Conservation (phyloP, 2,113 vertebrate genomes). For the Elaphurus davidianus region DNA sequence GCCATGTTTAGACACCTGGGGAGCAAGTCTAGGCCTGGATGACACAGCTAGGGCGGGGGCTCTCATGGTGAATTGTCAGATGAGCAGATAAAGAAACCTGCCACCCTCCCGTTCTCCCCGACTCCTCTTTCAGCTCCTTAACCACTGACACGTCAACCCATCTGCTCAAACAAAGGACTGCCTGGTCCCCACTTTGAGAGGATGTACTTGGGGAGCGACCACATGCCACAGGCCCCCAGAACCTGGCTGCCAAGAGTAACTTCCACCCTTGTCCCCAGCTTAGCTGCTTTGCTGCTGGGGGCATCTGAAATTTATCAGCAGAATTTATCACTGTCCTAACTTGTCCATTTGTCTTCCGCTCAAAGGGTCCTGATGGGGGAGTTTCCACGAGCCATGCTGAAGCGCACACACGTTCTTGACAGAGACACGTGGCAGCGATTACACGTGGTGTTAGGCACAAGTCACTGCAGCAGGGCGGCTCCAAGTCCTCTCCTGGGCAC, state of each 20-base stretch:
- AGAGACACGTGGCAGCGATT: constrained; percentile 71
- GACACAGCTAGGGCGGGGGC: background rate
- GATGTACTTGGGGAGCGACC: background rate
- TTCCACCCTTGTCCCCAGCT: rapidly evolving
- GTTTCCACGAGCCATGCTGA: constrained; percentile 39
- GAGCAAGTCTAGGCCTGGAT: background rate
- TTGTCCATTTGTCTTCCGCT: constrained; percentile 53
- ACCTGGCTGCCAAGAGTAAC: background rate
- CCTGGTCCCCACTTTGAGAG: background rate
- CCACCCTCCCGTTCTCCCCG: rapidly evolving
- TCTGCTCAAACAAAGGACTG: background rate
- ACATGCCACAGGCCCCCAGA: background rate
- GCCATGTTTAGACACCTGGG: background rate
- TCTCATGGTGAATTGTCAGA: background rate
- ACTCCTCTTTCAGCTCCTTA: background rate
- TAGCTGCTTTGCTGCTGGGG: background rate
- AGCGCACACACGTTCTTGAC: background rate
- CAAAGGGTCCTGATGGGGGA: constrained; percentile 3
- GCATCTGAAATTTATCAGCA: background rate
- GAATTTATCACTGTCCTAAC: constrained; percentile 42
- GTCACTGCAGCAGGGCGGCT: background rate
- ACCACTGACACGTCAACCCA: background rate
- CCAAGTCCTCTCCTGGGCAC: constrained; percentile 43
- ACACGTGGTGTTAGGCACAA: constrained; percentile 51
- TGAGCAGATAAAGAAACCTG: background rate